A percentile compares a stretch with the other conserved stretches of the same genome.
Evolutionary conservation across 2,888 invertebrate genomes (phyloP).

Genomic region (Homarus gammarus): DNA sequence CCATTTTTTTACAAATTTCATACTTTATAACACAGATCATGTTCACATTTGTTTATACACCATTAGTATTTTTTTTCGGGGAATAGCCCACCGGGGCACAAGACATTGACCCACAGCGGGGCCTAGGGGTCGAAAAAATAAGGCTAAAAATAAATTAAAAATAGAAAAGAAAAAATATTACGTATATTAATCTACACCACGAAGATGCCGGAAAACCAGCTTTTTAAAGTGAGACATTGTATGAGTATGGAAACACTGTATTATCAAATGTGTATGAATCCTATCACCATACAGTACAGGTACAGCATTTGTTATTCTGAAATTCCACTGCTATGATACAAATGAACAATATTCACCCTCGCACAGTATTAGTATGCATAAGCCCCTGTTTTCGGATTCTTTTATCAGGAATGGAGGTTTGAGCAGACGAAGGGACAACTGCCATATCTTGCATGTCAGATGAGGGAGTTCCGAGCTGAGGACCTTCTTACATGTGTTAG

Average conservation of each 20-base stretch:
- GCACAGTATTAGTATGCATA: background rate
- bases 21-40: no score
- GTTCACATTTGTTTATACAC: no score
- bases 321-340: background rate
- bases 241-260: background rate
- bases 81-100: no score
- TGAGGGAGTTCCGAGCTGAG: conserved; percentile 38
- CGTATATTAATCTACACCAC: no score
- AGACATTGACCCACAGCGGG: no score
- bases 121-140: no score
- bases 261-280: background rate
- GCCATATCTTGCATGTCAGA: conserved; percentile 60
- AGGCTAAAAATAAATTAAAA: no score
- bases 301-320: background rate
- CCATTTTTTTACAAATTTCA: no score
- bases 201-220: no score
- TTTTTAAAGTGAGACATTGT: no score
- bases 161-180: no score
- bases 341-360: background rate
- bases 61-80: no score
- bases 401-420: conserved; percentile 45
- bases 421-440: conserved; percentile 48
- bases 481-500: conserved; percentile 47
- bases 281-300: background rate
- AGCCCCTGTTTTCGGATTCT: background rate